Evolutionary conservation across 2,888 invertebrate genomes (phyloP), one percentile per base, ranked within the genome.

Genomic region (Agrochola macilenta): DNA sequence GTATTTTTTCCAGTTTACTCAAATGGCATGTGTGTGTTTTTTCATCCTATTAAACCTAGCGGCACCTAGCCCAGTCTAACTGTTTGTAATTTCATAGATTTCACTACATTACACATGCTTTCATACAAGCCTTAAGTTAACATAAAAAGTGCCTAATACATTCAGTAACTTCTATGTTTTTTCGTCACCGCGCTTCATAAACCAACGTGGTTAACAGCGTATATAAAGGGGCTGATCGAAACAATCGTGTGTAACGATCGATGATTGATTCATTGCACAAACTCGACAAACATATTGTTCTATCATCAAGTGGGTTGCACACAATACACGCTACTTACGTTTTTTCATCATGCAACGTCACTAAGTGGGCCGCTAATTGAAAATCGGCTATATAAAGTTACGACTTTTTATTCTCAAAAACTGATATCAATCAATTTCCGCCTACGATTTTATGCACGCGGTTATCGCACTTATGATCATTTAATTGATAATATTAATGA

Each of bases 191-290:
- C 78, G 76, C 64, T 35, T 84, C 81, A 74, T 79, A 81, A 84
- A 81, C 64, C 49, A 71, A 69, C 75, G 73, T 78, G 82, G 78
- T 69, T 74, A 84, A 80, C 52, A 30, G 54, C 68, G 82, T 84
- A 82, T 78, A 61, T 72, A 80, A 81, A 76, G 75, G 49, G 79
- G 85, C 74, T 76, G 76, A 69, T 26, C 35, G 70, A 76, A 78
- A 80, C 74, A 83, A 80, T 77, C 39, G 69, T 72, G 87, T 82
- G 84, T 80, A 81, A 87, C 81, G 58, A 74, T 70, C 64, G 63
- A 77, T 79, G 84, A 87, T 83, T 84, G 76, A 86, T 82, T 76
- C 11, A 81, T 89, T 86, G 76, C 84, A 77, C 72, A 81, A 79
- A 78, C 76, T 79, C 46, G 20, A 69, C 70, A 74, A 77, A 61